A percentile compares a stretch with the other conserved stretches of the same genome.
Conservation (phyloP, 2,113 vertebrate species). For the Engystomops pustulosus region DNA sequence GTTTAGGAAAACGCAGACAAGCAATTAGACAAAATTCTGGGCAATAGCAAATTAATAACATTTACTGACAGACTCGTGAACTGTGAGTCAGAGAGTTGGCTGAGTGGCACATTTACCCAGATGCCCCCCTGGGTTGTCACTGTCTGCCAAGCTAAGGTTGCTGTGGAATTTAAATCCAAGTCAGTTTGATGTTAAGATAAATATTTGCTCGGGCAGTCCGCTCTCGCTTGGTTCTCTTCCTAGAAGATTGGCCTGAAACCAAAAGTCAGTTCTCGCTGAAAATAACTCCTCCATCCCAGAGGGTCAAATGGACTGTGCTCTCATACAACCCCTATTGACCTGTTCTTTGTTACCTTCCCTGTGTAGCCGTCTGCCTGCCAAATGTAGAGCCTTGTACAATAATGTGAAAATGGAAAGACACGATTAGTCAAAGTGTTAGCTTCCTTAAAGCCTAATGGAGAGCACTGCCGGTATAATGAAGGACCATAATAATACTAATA, state of each 20-base stretch:
- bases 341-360: conserved; percentile 17
- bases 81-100: conserved; percentile 51
- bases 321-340: conserved; percentile 16
- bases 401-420: neutral
- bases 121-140: conserved; percentile 44
- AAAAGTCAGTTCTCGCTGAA: conserved; percentile 45
- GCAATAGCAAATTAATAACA: conserved; percentile 63
- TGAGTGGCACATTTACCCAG: conserved; percentile 36
- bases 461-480: neutral
- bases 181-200: conserved; percentile 54
- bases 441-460: neutral
- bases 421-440: neutral
- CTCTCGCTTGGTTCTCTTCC: conserved; percentile 54
- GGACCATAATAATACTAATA: neutral
- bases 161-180: conserved; percentile 56
- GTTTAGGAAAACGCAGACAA: conserved; percentile 69
- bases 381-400: neutral
- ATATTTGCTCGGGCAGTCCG: conserved; percentile 55
- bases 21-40: conserved; percentile 73
- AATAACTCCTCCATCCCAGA: conserved; percentile 15
- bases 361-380: conserved; percentile 8
- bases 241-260: conserved; percentile 45
- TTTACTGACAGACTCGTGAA: conserved; percentile 47
- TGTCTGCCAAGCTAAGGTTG: conserved; percentile 54
- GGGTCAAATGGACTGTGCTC: conserved; percentile 52